A percentile compares a stretch with the other conserved stretches of the same genome.
These are phyloP conservation scores for Tichodroma muraria DNA, from an alignment of 2,113 vertebrate species.

Conservation along the genomic window DNA sequence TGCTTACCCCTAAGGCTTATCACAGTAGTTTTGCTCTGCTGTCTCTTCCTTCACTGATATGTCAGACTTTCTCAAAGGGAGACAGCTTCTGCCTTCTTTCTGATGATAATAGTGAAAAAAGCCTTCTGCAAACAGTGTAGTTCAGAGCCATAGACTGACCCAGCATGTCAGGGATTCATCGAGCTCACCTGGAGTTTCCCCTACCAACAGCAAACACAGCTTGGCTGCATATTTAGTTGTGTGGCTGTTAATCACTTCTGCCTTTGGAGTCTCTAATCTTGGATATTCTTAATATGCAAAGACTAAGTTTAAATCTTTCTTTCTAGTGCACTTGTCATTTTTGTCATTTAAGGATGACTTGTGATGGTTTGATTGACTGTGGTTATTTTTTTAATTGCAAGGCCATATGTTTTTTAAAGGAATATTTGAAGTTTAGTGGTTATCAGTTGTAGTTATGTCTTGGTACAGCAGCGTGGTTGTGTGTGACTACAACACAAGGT, in stretches of 20 bases:
- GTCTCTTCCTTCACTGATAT: background rate
- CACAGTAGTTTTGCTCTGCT: background rate
- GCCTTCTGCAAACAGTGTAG: slow-evolving; percentile 32
- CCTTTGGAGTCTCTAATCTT: background rate
- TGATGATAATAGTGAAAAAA: slow-evolving; percentile 23
- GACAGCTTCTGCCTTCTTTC: background rate
- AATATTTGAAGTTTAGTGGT: background rate
- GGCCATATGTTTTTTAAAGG: background rate
- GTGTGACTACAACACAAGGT: background rate
- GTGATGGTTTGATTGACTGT: background rate
- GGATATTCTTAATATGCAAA: background rate
- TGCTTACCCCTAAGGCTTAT: background rate
- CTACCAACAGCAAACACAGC: background rate
- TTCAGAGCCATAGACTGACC: slow-evolving; percentile 1
- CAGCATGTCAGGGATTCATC: slow-evolving; percentile 12
- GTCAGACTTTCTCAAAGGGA: background rate
- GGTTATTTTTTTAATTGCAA: background rate
- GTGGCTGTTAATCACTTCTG: background rate
- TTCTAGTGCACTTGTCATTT: background rate
- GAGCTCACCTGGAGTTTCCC: background rate
- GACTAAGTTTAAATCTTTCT: background rate
- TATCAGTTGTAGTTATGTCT: background rate
- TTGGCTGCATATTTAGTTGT: background rate
- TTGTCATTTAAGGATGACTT: background rate
- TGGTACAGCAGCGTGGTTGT: background rate